Conservation (phyloP, 2,797 vertebrate species). For the Fistularia tabacaria region DNA sequence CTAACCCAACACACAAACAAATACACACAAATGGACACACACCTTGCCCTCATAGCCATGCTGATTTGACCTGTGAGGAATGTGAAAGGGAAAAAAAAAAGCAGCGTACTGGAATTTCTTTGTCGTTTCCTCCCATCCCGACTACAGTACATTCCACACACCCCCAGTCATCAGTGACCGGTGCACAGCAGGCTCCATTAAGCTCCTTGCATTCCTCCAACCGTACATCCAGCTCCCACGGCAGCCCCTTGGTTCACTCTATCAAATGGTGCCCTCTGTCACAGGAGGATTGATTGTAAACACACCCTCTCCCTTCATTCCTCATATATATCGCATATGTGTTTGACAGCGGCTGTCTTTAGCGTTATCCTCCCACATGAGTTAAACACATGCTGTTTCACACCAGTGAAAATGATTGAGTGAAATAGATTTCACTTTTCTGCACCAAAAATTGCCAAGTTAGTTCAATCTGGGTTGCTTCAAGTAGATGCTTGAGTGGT, state of each 20-base stretch:
- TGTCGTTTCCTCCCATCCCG: conserved; percentile 63
- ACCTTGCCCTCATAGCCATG: conserved; percentile 21
- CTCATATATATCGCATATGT: conserved; percentile 15
- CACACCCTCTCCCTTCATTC: conserved; percentile 31
- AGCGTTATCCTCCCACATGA: conserved; percentile 1
- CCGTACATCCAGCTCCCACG: conserved; percentile 13
- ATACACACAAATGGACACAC: conserved; percentile 4
- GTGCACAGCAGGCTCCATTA: conserved; percentile 15
- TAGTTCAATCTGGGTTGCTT: no score
- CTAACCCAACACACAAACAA: no score
- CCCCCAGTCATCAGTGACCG: conserved; percentile 36
- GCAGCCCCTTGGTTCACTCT: conserved; percentile 2
- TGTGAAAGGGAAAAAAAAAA: conserved; percentile 47
- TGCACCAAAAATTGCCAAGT: no score
- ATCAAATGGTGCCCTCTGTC: conserved; percentile 20
- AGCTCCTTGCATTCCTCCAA: conserved; percentile 27
- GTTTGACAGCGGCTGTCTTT: conserved; percentile 8
- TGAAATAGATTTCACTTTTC: no score
- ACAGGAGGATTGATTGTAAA: conserved; percentile 9
- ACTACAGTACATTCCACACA: conserved; percentile 56
- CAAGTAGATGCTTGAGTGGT: no score
- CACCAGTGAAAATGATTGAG: no score
- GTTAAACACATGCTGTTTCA: neutral
- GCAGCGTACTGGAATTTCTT: conserved; percentile 57
- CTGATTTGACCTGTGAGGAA: conserved; percentile 56